phyloP scores from a whole-genome alignment of 2,113 vertebrate species.

The Cichladusa arquata region DNA sequence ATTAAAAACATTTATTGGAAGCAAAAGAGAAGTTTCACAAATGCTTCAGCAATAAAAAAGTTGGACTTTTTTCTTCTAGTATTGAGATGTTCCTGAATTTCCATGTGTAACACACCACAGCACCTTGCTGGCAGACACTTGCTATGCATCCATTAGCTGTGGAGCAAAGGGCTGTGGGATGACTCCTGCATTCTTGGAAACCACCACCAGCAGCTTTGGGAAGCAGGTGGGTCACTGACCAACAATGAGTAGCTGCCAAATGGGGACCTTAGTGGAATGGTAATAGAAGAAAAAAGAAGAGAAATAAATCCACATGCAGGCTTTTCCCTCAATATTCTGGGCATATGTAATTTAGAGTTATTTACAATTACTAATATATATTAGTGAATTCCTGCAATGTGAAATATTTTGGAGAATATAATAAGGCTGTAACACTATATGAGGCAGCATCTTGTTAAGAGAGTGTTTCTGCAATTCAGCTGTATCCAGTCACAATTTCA shows the following conservation, averaged over 20 bases:
- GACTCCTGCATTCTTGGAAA: not conserved
- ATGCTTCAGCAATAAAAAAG: not conserved
- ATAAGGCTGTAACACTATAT: not conserved
- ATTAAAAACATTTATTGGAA: not conserved
- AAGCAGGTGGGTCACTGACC: not conserved
- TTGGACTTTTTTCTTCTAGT: not conserved
- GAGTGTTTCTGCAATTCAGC: not conserved
- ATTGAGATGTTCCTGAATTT: not conserved
- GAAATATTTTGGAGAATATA: not conserved
- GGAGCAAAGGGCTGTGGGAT: not conserved
- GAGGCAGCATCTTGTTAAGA: not conserved
- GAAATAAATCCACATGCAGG: not conserved
- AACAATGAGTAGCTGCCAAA: not conserved
- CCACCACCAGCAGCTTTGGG: not conserved
- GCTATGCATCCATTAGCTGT: not conserved
- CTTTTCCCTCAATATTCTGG: not conserved
- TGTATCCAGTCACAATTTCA: not conserved
- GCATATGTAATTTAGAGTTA: not conserved
- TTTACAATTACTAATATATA: not conserved
- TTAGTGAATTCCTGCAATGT: not conserved
- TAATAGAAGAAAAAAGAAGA: not conserved
- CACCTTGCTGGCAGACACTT: not conserved
- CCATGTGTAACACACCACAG: not conserved
- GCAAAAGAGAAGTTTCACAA: not conserved
- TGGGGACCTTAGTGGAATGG: not conserved